Base-by-base conservation (phyloP, 2,113 vertebrate species). In the Macroglossus sobrinus region DNA sequence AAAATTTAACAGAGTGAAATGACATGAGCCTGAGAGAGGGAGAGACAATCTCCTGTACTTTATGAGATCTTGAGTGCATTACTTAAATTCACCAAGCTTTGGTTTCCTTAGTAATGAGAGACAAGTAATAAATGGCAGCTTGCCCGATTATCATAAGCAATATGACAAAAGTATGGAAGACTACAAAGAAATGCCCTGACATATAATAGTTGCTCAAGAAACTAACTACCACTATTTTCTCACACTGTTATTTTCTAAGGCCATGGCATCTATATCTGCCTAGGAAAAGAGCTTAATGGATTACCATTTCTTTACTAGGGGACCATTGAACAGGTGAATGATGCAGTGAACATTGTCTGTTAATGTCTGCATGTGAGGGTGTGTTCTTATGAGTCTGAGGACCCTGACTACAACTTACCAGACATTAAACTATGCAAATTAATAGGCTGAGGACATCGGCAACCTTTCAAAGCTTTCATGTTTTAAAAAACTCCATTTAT, bases 401-500 rank as follows among this genome's bases (percentile, higher is more conserved):
- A 33, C 50, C 5, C 35, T 47, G 55, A 75, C 43, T 43, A 13
- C 38, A 88, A 59, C 55, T 28, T 86, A 40, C 50, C 76, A 96
- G 57, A 88, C 64, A 63, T 84, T 63, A 89, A 40, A 80, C 61
- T 71, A 79, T 55, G 75, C 79, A 94, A 68, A 96, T 96, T 76
- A 78, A 66, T 82, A 69, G 66, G 38, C 40, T 55, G 69, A 95
- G 76, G 55, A 74, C 8, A 89, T 38, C n/a, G 40, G 24, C 88
- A 93, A 90, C 14, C 59, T 93, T 88, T 74, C 47, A 80, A 74
- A 72, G 71, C 30, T 64, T 40, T 68, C 1, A 26, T 63, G 28
- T 76, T 97, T 95, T 47, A n/a, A 88, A 93, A 92, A 97, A 95
- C 76, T 88, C 81, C 19, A 61, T 89, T 88, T 96, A 88, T 84